Evolutionary conservation across 2,797 vertebrate genomes (phyloP).

Genomic region (Eidolon dupreanum): DNA sequence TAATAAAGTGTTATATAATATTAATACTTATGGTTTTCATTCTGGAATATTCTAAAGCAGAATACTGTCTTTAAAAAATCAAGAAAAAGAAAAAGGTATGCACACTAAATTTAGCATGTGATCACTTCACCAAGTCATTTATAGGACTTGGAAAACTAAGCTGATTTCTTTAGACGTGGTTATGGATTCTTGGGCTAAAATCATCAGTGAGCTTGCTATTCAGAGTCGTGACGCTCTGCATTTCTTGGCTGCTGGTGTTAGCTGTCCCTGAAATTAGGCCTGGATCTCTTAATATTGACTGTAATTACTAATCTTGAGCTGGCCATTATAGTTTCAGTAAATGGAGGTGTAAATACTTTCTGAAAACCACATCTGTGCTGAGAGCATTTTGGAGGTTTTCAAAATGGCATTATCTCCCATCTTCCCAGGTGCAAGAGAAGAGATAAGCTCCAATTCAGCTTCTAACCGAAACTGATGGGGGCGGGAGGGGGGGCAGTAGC

Average conservation of each 20-base stretch:
- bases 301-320: constrained; percentile 58
- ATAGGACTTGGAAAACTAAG: neutral
- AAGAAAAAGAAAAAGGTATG: neutral
- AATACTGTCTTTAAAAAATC: neutral
- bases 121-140: neutral
- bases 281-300: constrained; percentile 36
- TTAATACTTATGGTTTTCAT: neutral
- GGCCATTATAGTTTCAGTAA: constrained; percentile 61
- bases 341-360: constrained; percentile 56
- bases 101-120: neutral
- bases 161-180: neutral
- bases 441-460: constrained; percentile 71
- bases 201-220: neutral
- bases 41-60: neutral
- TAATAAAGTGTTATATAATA: neutral
- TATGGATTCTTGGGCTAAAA: neutral
- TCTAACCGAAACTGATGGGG: constrained; percentile 41
- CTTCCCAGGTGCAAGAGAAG: constrained; percentile 60
- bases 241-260: neutral
- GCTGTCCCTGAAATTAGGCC: constrained; percentile 48
- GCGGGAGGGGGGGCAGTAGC: neutral
- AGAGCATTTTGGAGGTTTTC: constrained; percentile 67
- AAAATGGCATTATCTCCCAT: constrained; percentile 70
- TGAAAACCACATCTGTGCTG: constrained; percentile 67
- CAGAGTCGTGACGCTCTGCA: neutral